Conservation (phyloP, 1,140 invertebrate species). For the Drosophila azteca region DNA sequence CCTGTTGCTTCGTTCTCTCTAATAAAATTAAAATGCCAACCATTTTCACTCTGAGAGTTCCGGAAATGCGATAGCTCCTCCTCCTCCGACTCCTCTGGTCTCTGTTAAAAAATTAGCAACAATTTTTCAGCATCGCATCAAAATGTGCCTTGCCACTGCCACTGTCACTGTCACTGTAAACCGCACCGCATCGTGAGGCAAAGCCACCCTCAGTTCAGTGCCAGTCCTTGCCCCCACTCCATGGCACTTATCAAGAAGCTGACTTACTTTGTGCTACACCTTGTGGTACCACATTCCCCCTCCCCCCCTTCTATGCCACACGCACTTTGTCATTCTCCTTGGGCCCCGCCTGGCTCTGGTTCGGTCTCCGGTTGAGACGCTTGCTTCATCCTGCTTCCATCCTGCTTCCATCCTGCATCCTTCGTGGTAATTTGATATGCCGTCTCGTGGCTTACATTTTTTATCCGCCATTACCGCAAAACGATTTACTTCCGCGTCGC, state of each 20-base stretch:
- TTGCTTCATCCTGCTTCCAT: not conserved
- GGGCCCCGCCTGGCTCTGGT: constrained; percentile 35
- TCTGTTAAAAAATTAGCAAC: constrained; percentile 78
- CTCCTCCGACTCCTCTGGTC: constrained; percentile 40
- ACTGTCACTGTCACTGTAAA: constrained; percentile 71
- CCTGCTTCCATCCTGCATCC: not conserved
- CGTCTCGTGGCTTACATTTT: constrained; percentile 75
- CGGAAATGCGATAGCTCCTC: constrained; percentile 59
- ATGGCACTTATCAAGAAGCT: constrained; percentile 66
- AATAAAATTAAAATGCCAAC: constrained; percentile 76
- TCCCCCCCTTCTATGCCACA: constrained; percentile 11
- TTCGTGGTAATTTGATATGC: constrained; percentile 74
- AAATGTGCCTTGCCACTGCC: constrained; percentile 44
- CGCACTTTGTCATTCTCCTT: constrained; percentile 68
- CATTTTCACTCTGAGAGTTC: constrained; percentile 66
- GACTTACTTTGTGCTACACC: constrained; percentile 73
- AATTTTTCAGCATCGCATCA: constrained; percentile 78
- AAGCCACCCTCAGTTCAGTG: constrained; percentile 25
- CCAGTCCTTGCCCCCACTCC: constrained; percentile 1
- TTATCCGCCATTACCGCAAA: constrained; percentile 71
- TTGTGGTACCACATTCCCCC: constrained; percentile 39
- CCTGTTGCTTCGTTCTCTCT: constrained; percentile 39
- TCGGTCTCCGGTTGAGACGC: constrained; percentile 12
- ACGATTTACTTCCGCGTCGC: constrained; percentile 68
- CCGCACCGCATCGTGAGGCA: constrained; percentile 65